phyloP scores from a whole-genome alignment of 2,797 vertebrate genomes.

The Neosalanx taihuensis region DNA sequence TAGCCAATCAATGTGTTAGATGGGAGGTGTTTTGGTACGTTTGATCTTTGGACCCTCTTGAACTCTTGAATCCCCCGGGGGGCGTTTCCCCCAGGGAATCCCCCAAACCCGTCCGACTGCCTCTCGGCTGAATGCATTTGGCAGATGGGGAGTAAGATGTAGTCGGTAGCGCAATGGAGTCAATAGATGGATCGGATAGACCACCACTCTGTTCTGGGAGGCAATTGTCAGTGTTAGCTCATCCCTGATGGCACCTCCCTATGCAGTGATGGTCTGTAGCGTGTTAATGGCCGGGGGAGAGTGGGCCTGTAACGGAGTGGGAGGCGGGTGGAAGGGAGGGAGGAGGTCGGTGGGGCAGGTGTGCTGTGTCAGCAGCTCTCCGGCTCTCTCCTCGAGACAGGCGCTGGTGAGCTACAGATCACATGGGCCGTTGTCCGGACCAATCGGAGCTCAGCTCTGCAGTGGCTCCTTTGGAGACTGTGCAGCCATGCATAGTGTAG shows the following conservation, averaged over 20 bases:
- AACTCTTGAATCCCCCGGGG: too few species aligned
- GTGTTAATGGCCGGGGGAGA: neutral
- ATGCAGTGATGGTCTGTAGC: neutral
- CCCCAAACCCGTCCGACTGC: neutral
- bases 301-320: neutral
- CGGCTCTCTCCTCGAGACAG: conserved; percentile 45
- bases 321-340: conserved; percentile 52
- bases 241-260: neutral
- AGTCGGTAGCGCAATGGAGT: neutral
- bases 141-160: neutral
- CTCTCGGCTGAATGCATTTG: neutral
- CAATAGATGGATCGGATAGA: neutral
- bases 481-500: conserved; percentile 56
- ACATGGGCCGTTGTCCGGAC: conserved; percentile 53
- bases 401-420: conserved; percentile 46
- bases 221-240: neutral
- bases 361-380: conserved; percentile 71
- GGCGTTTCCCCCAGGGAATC: neutral
- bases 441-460: conserved; percentile 44
- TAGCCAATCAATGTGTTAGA: neutral
- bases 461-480: conserved; percentile 41
- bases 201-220: neutral
- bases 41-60: neutral
- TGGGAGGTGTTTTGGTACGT: neutral
- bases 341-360: conserved; percentile 57